A percentile compares a stretch with the other conserved stretches of the same genome.
Conservation (phyloP, 2,113 vertebrate genomes). For the Gnathonemus longibarbis region DNA sequence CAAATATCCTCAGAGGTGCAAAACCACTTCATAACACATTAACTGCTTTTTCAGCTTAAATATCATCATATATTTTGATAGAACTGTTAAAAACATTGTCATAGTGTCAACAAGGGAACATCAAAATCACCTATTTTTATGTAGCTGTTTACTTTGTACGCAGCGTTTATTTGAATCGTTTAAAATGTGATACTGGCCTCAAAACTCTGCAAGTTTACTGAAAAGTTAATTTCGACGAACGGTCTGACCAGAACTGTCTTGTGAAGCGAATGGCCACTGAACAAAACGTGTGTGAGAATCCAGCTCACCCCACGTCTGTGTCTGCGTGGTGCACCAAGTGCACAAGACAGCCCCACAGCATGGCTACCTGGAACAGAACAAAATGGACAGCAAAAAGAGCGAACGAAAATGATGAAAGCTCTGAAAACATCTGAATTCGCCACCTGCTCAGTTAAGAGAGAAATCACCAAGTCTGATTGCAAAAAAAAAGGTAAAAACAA, state of each 20-base stretch:
- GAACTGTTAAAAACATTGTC: neutral
- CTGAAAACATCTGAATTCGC: constrained; percentile 23
- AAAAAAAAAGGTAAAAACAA: constrained; percentile 19
- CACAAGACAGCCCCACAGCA: constrained; percentile 45
- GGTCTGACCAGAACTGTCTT: constrained; percentile 57
- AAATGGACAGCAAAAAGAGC: constrained; percentile 32
- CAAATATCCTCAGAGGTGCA: neutral
- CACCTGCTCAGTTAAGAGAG: constrained; percentile 11
- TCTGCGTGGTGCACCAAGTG: constrained; percentile 24
- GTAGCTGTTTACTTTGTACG: neutral
- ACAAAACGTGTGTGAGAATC: constrained; percentile 58
- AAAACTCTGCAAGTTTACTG: constrained; percentile 23
- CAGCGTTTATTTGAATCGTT: neutral
- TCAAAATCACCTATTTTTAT: neutral
- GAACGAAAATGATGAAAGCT: constrained; percentile 28
- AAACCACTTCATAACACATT: neutral
- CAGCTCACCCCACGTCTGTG: constrained; percentile 64
- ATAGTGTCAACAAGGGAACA: neutral
- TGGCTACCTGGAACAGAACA: constrained; percentile 31
- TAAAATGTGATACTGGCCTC: constrained; percentile 49
- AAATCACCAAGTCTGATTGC: constrained; percentile 4
- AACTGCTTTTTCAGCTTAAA: constrained; percentile 6
- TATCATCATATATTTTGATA: neutral
- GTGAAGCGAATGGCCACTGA: constrained; percentile 45
- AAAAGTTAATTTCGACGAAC: constrained; percentile 42